Percentiles rank a stretch among this genome's conserved stretches.
Evolutionary conservation across 2,113 vertebrate genomes (phyloP).

Genomic region (Plecotus auritus): DNA sequence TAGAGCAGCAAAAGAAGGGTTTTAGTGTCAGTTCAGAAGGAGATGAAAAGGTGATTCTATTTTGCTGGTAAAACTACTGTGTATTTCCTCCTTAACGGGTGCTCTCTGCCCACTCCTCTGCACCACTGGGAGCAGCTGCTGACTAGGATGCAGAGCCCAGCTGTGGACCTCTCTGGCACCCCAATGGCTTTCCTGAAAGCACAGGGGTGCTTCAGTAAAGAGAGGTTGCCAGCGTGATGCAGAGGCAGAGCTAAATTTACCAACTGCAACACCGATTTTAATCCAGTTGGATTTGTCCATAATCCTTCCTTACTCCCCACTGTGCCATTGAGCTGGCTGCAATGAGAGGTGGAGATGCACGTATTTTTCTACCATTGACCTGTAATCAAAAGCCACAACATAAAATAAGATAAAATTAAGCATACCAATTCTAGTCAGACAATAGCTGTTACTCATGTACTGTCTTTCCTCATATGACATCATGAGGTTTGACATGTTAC

Average conservation of each 20-base stretch:
- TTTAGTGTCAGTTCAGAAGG: background rate
- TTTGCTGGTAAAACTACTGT: background rate
- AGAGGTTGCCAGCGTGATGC: background rate
- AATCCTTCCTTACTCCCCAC: background rate
- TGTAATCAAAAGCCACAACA: background rate
- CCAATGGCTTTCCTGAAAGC: background rate
- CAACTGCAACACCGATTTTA: background rate
- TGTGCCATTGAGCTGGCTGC: background rate
- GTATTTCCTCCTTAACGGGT: background rate
- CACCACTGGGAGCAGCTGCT: background rate
- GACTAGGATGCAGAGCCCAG: background rate
- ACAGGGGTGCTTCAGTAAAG: background rate
- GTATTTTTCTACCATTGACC: background rate
- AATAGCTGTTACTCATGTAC: background rate
- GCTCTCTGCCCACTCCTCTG: background rate
- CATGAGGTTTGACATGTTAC: background rate
- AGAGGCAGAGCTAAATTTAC: background rate
- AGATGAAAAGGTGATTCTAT: background rate
- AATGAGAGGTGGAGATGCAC: background rate
- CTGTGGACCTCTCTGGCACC: background rate
- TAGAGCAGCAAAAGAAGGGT: background rate
- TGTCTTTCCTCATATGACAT: background rate
- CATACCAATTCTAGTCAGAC: background rate
- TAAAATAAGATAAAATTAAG: background rate
- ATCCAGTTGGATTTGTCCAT: background rate